phyloP scores from a whole-genome alignment of 2,888 invertebrate species.

The Drosophila limbata region DNA sequence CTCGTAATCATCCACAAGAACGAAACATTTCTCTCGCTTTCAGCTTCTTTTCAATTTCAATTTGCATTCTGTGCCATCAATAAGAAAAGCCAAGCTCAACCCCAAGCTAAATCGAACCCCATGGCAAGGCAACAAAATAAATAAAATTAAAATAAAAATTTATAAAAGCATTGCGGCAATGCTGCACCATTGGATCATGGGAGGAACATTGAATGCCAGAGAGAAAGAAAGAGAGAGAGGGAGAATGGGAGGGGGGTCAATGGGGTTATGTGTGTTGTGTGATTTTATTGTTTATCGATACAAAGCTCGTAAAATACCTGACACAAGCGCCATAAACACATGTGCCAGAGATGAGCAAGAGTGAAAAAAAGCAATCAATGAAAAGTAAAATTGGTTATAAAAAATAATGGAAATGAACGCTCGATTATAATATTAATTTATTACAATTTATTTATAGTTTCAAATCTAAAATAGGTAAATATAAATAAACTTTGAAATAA shows the following conservation, averaged over 20 bases:
- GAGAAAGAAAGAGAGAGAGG: not conserved
- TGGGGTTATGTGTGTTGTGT: constrained; percentile 12
- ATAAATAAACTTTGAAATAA: not conserved
- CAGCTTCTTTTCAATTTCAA: constrained; percentile 70
- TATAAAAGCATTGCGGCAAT: constrained; percentile 51
- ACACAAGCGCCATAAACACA: constrained; percentile 48
- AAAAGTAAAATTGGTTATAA: constrained; percentile 6
- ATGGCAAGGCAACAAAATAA: constrained; percentile 55
- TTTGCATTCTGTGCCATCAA: constrained; percentile 62
- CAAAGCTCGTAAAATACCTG: constrained; percentile 74
- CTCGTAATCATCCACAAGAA: constrained; percentile 61
- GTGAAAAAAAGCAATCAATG: constrained; percentile 20
- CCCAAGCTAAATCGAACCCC: constrained; percentile 16
- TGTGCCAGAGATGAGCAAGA: constrained; percentile 37
- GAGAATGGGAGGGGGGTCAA: not conserved
- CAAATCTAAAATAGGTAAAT: not conserved
- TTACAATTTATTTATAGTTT: not conserved
- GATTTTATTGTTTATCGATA: constrained; percentile 78
- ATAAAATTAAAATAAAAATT: constrained; percentile 72
- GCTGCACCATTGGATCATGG: constrained; percentile 17
- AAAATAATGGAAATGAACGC: not conserved
- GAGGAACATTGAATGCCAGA: not conserved
- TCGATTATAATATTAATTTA: not conserved
- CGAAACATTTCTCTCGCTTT: constrained; percentile 28
- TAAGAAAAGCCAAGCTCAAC: constrained; percentile 44